phyloP scores from a whole-genome alignment of 2,797 vertebrate genomes.

The Perodicticus potto region DNA sequence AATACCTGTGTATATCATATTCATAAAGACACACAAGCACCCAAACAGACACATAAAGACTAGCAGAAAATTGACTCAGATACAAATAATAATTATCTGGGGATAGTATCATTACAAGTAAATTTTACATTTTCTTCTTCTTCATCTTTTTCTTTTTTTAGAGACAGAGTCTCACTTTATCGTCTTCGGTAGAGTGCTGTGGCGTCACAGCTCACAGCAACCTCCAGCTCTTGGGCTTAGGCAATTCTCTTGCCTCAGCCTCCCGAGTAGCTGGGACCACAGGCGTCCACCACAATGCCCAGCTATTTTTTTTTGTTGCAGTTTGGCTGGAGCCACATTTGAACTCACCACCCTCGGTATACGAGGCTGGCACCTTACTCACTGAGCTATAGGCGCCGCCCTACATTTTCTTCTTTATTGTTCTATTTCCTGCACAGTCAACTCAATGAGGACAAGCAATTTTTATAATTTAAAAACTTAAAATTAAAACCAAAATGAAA shows the following conservation, averaged over 20 bases:
- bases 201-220: too few relatives aligned
- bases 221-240: too few relatives aligned
- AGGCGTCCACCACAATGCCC: too few relatives aligned
- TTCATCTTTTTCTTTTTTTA: background rate
- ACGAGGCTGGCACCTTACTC: too few relatives aligned
- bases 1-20: background rate
- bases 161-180: too few relatives aligned
- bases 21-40: background rate
- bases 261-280: too few relatives aligned
- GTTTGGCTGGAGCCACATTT: too few relatives aligned
- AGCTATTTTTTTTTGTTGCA: too few relatives aligned
- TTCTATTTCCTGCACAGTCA: background rate
- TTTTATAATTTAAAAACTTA: conserved; percentile 41
- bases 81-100: background rate
- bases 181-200: too few relatives aligned
- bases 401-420: conserved; percentile 19
- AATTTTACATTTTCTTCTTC: conserved; percentile 27
- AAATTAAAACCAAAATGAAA: background rate
- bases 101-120: background rate
- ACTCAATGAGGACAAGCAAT: background rate
- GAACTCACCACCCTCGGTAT: too few relatives aligned
- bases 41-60: conserved; percentile 21
- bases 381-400: too few relatives aligned
- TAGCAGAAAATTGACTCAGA: background rate
- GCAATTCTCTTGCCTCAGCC: too few relatives aligned